Evolutionary conservation across 1,140 invertebrate species (phyloP).

Genomic region (Zaprionus inermis): DNA sequence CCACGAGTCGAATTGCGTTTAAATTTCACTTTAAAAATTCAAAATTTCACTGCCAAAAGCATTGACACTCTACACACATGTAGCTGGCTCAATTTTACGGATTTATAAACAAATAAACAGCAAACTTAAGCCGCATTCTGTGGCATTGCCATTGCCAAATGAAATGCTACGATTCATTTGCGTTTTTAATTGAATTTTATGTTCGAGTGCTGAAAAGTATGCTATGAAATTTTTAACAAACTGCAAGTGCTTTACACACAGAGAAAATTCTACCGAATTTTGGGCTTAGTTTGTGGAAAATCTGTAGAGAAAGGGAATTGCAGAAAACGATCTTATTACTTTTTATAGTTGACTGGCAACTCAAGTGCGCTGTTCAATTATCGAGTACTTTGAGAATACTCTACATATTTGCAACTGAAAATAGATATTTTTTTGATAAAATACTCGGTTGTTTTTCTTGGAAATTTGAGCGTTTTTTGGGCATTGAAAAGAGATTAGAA

Average conservation of each 20-base stretch:
- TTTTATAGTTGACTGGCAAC: not conserved
- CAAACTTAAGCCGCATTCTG: slow-evolving; percentile 12
- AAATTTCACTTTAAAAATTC: not conserved
- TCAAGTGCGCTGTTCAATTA: not conserved
- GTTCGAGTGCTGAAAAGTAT: slow-evolving; percentile 29
- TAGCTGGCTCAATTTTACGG: not conserved
- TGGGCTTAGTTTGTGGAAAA: not conserved
- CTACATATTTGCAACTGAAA: not conserved
- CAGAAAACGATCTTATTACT: slow-evolving; percentile 1
- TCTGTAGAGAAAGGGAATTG: not conserved
- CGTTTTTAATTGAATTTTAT: slow-evolving; percentile 41
- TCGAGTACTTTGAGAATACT: not conserved
- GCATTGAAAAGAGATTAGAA: too few species aligned
- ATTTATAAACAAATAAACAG: slow-evolving; percentile 21
- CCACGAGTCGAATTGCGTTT: slow-evolving; percentile 12
- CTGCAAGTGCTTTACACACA: not conserved
- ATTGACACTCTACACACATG: not conserved
- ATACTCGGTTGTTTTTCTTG: not conserved
- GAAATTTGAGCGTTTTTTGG: not conserved
- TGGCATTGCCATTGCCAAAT: not conserved
- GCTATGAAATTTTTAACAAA: slow-evolving; percentile 13
- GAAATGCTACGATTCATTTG: slow-evolving; percentile 3
- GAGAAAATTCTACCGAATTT: not conserved
- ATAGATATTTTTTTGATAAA: not conserved
- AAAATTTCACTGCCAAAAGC: not conserved